A percentile compares a stretch with the other conserved stretches of the same genome.
phyloP scores from a whole-genome alignment of 2,113 vertebrate species.

The Semnopithecus entellus region DNA sequence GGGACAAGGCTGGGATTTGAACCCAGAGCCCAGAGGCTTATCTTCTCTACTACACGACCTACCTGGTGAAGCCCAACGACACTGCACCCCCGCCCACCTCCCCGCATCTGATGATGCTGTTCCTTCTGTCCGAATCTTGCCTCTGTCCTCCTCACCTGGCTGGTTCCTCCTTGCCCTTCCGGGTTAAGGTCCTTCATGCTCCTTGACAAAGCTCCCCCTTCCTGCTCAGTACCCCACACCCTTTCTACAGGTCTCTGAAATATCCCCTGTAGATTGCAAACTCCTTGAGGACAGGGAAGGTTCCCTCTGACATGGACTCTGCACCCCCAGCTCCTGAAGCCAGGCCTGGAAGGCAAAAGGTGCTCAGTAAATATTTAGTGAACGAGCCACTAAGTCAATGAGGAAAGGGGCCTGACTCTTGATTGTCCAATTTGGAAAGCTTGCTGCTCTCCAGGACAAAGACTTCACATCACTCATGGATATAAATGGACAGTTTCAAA shows the following conservation, averaged over 20 bases:
- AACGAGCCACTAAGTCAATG: background rate
- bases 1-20: background rate
- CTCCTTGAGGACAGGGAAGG: rapidly evolving
- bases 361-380: background rate
- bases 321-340: background rate
- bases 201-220: background rate
- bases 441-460: slow-evolving; percentile 48
- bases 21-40: background rate
- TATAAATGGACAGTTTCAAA: slow-evolving; percentile 63
- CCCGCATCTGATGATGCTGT: rapidly evolving
- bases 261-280: background rate
- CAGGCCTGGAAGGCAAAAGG: background rate
- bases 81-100: rapidly evolving
- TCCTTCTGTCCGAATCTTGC: background rate
- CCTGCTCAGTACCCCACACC: too few relatives aligned
- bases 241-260: too few relatives aligned
- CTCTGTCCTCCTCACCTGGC: background rate
- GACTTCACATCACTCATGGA: slow-evolving; percentile 22
- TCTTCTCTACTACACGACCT: too few relatives aligned
- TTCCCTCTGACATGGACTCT: background rate
- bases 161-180: background rate
- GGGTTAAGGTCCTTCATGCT: background rate
- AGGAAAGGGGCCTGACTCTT: background rate
- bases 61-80: too few relatives aligned
- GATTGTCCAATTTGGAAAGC: background rate